Percentiles rank a stretch among this genome's conserved stretches.
Conservation (phyloP, 2,113 vertebrate species). For the Nannobrachium achirus region DNA sequence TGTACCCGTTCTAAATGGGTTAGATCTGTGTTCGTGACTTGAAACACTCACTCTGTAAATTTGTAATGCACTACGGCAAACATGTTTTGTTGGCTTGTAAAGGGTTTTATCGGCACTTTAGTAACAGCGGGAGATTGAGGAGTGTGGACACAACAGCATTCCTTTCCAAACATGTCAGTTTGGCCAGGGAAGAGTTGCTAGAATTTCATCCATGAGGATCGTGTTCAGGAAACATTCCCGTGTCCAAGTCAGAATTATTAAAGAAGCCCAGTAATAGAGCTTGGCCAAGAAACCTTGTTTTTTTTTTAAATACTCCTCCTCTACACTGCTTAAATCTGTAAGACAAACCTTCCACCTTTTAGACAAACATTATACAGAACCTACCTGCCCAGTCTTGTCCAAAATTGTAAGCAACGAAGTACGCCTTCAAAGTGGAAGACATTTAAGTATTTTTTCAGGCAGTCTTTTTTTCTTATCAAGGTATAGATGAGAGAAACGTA, state of each 20-base stretch:
- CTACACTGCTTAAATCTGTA: conserved; percentile 3
- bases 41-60: conserved; percentile 80
- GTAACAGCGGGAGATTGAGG: conserved; percentile 77
- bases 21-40: conserved; percentile 80
- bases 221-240: conserved; percentile 50
- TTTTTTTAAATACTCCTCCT: conserved; percentile 15
- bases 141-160: conserved; percentile 77
- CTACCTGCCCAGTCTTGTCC: conserved; percentile 1
- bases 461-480: not conserved
- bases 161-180: conserved; percentile 81
- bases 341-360: conserved; percentile 11
- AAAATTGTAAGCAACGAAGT: too few species aligned
- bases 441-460: not conserved
- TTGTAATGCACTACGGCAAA: conserved; percentile 79
- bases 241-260: conserved; percentile 57
- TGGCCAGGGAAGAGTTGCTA: conserved; percentile 65
- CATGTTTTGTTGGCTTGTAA: conserved; percentile 80
- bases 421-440: conserved; percentile 4
- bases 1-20: too few species aligned
- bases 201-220: conserved; percentile 51
- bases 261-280: conserved; percentile 53
- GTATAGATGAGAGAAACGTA: not conserved
- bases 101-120: conserved; percentile 82
- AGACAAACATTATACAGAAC: conserved; percentile 13
- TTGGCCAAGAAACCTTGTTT: conserved; percentile 44